Conservation (phyloP, 2,113 vertebrate genomes). For the Anoura caudifer region DNA sequence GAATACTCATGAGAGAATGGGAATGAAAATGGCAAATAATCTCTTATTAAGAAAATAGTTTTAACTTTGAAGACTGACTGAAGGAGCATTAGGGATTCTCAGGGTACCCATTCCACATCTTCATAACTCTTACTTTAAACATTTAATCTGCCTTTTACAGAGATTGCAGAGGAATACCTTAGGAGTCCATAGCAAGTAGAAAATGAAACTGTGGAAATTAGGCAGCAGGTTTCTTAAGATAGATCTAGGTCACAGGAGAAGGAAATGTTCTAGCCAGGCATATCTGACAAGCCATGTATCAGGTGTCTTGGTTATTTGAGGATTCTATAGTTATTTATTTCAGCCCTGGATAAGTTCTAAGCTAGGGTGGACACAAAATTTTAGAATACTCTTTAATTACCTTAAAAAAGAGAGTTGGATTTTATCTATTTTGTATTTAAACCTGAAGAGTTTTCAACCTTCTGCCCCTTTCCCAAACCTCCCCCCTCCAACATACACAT, state of each 20-base stretch:
- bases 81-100: not conserved
- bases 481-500: not conserved
- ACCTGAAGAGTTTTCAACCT: not conserved
- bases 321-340: not conserved
- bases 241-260: not conserved
- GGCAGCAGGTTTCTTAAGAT: not conserved
- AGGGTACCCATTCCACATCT: not conserved
- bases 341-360: not conserved
- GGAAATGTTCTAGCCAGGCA: not conserved
- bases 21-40: not conserved
- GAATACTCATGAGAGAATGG: not conserved
- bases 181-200: not conserved
- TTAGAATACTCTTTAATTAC: not conserved
- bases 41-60: not conserved
- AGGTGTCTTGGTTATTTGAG: not conserved
- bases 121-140: not conserved
- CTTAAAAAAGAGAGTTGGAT: not conserved
- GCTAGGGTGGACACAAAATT: not conserved
- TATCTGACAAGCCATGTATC: not conserved
- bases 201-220: not conserved
- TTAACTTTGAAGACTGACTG: not conserved
- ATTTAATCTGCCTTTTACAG: not conserved
- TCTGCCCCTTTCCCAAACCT: not conserved
- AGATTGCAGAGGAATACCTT: not conserved
- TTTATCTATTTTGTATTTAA: conserved; percentile 18